Percentiles rank a stretch among this genome's conserved stretches.
phyloP scores from a whole-genome alignment of 2,113 vertebrate species.

The Lepisosteus oculatus region DNA sequence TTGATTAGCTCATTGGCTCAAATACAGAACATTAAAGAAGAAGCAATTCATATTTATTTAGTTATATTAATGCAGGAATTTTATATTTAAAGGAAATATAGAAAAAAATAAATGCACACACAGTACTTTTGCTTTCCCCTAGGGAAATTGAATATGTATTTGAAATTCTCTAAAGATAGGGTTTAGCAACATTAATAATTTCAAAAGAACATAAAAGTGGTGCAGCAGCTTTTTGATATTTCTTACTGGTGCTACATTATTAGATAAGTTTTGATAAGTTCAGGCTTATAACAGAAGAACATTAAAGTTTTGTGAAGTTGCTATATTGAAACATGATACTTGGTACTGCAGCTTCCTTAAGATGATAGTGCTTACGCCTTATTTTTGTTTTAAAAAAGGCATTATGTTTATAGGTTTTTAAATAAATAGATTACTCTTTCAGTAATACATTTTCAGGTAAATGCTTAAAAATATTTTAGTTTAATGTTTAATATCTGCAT shows the following conservation, averaged over 20 bases:
- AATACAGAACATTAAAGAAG: conserved; percentile 43
- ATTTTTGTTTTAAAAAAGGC: no score
- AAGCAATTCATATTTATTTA: conserved; percentile 56
- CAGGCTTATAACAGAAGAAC: conserved; percentile 13
- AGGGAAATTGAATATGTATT: conserved; percentile 65
- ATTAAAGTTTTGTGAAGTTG: neutral
- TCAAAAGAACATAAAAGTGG: conserved; percentile 54
- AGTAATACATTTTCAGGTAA: no score
- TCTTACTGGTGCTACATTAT: conserved; percentile 33
- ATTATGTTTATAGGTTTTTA: no score
- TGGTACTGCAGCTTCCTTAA: no score
- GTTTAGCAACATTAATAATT: conserved; percentile 65
- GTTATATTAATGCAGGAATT: conserved; percentile 44
- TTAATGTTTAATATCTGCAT: no score
- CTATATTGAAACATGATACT: neutral
- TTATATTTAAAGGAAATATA: conserved; percentile 29
- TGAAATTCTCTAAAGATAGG: conserved; percentile 50
- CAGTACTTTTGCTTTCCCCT: conserved; percentile 42
- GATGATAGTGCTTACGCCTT: no score
- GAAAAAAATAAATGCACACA: conserved; percentile 45
- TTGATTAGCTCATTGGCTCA: conserved; percentile 30
- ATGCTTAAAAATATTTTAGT: no score
- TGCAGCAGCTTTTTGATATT: conserved; percentile 42
- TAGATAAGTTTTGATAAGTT: conserved; percentile 31
- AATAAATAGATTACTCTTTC: no score